Percentiles rank a stretch among this genome's conserved stretches.
These are phyloP conservation scores for Sclerodermus sp. DNA, from an alignment of 2,888 invertebrate genomes.

Conservation along the genomic window DNA sequence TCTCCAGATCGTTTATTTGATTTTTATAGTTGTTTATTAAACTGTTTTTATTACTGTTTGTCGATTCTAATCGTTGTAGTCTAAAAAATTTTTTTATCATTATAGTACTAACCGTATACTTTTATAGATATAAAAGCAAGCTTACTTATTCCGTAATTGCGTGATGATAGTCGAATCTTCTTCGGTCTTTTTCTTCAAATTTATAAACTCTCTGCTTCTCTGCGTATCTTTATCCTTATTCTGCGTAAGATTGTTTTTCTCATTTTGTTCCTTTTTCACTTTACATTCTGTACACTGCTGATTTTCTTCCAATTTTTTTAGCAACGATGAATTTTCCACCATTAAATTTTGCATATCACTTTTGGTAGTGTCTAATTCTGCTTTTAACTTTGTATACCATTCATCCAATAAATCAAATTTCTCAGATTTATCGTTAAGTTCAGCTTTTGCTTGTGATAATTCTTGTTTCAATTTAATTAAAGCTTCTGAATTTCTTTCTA, in stretches of 20 bases:
- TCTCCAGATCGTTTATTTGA: conserved; percentile 27
- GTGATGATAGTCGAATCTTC: conserved; percentile 28
- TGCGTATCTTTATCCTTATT: conserved; percentile 26
- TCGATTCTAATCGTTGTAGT: conserved; percentile 33
- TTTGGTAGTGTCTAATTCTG: conserved; percentile 28
- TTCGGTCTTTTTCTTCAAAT: conserved; percentile 35
- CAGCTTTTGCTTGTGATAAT: conserved; percentile 15
- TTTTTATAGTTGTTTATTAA: conserved; percentile 36
- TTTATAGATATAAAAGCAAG: neutral
- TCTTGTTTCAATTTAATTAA: conserved; percentile 26
- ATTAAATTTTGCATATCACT: conserved; percentile 30
- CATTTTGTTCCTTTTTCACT: conserved; percentile 25
- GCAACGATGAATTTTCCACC: conserved; percentile 28
- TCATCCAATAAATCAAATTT: conserved; percentile 24
- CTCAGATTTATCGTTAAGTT: conserved; percentile 22
- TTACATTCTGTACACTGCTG: conserved; percentile 28
- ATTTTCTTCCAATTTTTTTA: conserved; percentile 33
- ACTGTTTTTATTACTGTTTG: conserved; percentile 35
- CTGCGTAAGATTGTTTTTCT: conserved; percentile 21
- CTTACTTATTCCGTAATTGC: conserved; percentile 33
- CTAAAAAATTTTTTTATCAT: conserved; percentile 16
- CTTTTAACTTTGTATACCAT: conserved; percentile 26
- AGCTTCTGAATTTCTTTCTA: conserved; percentile 17
- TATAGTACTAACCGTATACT: neutral
- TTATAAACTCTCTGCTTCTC: conserved; percentile 28